Percentiles rank a stretch among this genome's conserved stretches.
Conservation (phyloP, 2,797 vertebrate species). For the Distichodus sexfasciatus region DNA sequence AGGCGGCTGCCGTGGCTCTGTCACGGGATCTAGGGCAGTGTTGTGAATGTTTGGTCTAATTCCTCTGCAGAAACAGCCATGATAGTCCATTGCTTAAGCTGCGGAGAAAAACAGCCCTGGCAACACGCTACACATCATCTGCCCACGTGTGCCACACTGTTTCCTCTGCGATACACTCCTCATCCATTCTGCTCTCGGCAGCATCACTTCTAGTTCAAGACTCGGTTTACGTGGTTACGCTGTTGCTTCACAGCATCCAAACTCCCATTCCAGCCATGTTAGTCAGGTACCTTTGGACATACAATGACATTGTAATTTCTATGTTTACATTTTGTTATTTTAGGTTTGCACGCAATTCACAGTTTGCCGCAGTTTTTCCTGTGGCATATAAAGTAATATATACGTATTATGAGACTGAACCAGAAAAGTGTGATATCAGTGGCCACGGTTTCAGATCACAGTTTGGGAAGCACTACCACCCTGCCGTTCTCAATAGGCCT, state of each 20-base stretch:
- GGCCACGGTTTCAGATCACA: no score
- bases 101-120: slow-evolving; percentile 22
- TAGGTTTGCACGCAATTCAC: no score
- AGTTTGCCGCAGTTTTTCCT: no score
- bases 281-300: no score
- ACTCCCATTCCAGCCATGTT: slow-evolving; percentile 1
- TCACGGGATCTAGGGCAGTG: slow-evolving; percentile 35
- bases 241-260: slow-evolving; percentile 13
- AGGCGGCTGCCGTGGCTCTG: slow-evolving; percentile 28
- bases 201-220: not conserved
- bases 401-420: no score
- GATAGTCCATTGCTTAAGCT: slow-evolving; percentile 26
- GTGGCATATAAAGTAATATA: no score
- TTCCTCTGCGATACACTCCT: slow-evolving; percentile 21
- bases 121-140: slow-evolving; percentile 42
- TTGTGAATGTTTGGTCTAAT: slow-evolving; percentile 38
- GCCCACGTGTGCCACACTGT: slow-evolving; percentile 5
- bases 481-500: no score
- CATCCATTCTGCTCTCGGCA: slow-evolving; percentile 20
- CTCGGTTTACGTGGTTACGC: slow-evolving; percentile 6
- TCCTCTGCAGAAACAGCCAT: slow-evolving; percentile 9
- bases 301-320: no score
- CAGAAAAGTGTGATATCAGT: no score
- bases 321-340: not conserved
- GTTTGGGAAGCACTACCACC: no score